A percentile compares a stretch with the other conserved stretches of the same genome.
phyloP scores from a whole-genome alignment of 2,888 invertebrate species.

The Pristionchus mayeri region DNA sequence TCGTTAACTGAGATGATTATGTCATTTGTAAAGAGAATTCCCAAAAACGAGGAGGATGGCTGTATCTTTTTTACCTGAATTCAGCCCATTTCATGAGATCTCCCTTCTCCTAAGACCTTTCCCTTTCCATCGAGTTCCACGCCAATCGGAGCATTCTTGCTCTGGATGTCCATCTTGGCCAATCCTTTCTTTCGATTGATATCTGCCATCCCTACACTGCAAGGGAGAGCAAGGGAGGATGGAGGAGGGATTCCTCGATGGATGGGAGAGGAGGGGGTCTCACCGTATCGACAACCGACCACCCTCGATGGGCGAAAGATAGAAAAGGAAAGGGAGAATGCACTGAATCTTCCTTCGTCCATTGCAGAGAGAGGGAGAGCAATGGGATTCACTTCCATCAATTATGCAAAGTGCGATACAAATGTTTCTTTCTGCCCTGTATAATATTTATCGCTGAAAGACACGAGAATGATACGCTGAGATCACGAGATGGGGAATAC shows the following conservation, averaged over 20 bases:
- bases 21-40: constrained; percentile 47
- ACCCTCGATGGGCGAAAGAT: constrained; percentile 42
- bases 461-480: neutral
- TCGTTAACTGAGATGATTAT: constrained; percentile 45
- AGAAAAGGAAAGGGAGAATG: constrained; percentile 8
- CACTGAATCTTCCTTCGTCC: no score
- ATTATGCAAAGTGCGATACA: no score
- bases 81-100: no score
- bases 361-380: no score
- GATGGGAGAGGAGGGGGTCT: neutral
- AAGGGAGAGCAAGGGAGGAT: neutral
- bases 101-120: neutral
- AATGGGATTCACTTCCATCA: no score
- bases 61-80: constrained; percentile 33
- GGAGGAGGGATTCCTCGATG: neutral
- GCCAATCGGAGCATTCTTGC: constrained; percentile 38
- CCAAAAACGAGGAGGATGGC: constrained; percentile 42
- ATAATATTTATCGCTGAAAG: constrained; percentile 33
- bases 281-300: constrained; percentile 5
- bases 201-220: constrained; percentile 37
- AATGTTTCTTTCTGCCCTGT: constrained; percentile 24
- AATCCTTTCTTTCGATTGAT: constrained; percentile 41
- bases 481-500: constrained; percentile 10
- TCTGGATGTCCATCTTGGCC: constrained; percentile 34
- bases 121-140: constrained; percentile 48